Evolutionary conservation across 2,888 invertebrate genomes (phyloP).

Genomic region (Catocala sponsa): DNA sequence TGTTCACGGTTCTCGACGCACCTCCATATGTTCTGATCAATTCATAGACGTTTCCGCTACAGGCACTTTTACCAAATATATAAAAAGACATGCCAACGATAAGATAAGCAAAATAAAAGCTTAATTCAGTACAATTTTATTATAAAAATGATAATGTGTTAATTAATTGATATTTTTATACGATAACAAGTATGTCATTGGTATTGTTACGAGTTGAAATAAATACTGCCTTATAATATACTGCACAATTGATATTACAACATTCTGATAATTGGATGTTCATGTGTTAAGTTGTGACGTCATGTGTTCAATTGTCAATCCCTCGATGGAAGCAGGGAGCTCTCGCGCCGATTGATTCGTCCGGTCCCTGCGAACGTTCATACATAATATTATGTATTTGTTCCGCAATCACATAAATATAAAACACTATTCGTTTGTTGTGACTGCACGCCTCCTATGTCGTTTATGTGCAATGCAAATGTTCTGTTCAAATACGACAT

Average conservation of each 20-base stretch:
- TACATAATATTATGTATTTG: conserved; percentile 63
- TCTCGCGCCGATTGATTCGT: conserved; percentile 80
- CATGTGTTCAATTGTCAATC: conserved; percentile 67
- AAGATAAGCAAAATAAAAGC: no score
- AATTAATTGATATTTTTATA: conserved; percentile 14
- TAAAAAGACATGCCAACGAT: no score
- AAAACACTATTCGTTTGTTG: conserved; percentile 13
- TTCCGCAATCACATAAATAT: conserved; percentile 74
- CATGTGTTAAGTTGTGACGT: conserved; percentile 52
- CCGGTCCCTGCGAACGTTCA: conserved; percentile 69
- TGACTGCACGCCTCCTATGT: no score
- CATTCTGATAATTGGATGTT: conserved; percentile 36
- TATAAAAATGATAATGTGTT: conserved; percentile 9
- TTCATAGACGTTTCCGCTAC: no score
- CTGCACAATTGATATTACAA: conserved; percentile 3
- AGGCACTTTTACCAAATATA: no score
- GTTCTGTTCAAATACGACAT: no score
- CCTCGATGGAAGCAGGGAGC: conserved; percentile 74
- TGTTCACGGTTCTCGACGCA: no score
- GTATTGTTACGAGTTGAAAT: conserved; percentile 4
- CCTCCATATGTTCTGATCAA: no score
- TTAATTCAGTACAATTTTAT: no score
- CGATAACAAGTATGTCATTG: conserved; percentile 31
- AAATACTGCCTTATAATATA: not conserved
- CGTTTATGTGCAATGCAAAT: no score